Evolutionary conservation across 2,113 vertebrate genomes (phyloP).

Genomic region (Tragelaphus imberbis): DNA sequence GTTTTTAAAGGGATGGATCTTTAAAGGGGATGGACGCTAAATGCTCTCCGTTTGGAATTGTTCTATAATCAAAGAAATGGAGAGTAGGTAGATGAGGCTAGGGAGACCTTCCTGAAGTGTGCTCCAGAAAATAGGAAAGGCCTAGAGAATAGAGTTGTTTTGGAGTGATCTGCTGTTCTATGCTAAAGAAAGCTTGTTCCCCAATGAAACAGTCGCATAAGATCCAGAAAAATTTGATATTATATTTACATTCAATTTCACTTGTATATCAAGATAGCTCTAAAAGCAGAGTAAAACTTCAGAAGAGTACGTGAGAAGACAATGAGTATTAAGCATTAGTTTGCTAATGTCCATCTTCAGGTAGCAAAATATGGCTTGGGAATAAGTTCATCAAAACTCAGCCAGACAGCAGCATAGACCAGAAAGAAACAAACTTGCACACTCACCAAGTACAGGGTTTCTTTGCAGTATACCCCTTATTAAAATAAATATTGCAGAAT

Average conservation of each 20-base stretch:
- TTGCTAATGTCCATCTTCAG: not conserved
- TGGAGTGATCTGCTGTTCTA: not conserved
- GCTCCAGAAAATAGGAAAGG: not conserved
- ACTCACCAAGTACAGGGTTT: not conserved
- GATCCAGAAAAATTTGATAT: not conserved
- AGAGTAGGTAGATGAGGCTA: not conserved
- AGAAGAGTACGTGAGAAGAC: not conserved
- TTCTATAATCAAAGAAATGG: not conserved
- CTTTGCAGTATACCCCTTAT: not conserved
- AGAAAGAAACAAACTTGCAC: not conserved
- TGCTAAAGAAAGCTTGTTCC: not conserved
- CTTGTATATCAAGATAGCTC: not conserved
- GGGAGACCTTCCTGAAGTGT: not conserved
- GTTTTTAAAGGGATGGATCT: not conserved
- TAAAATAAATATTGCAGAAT: constrained; percentile 8
- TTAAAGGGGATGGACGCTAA: not conserved
- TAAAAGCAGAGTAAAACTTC: not conserved
- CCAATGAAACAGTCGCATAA: not conserved
- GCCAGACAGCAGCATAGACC: not conserved
- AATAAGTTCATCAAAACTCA: not conserved
- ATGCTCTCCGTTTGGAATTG: not conserved
- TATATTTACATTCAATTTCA: not conserved
- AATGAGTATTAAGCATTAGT: not conserved
- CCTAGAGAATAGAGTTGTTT: not conserved
- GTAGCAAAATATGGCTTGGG: not conserved